Base-by-base conservation (phyloP, 1,140 invertebrate genomes). In the Acyrthosiphon pisum region DNA sequence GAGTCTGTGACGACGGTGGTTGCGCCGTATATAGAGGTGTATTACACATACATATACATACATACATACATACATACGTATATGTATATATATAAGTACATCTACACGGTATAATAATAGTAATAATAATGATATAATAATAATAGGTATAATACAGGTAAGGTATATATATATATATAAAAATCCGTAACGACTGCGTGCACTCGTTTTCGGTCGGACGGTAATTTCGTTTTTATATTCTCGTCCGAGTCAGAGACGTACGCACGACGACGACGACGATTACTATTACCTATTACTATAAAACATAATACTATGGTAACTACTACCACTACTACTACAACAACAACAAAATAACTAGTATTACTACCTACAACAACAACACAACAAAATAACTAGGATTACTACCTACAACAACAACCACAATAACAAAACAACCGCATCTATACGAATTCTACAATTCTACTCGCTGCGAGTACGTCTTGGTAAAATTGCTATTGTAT, bases 151-250 rank as follows among this genome's bases (percentile, higher is more conserved):
- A 30, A 50, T 89, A 89, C 46, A 56, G 20, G 9, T 53, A 56
- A 53, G 53, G n/a, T 87, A 56, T 53, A 89, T 76, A 89, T 60
- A 56, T 56, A 56, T 68, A 41, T 90, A 41, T 68, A 30, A 60
- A 60, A 90, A 90, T 90, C 89, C 53, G 53, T 68, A 90, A 90
- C 89, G 89, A 90, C 53, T 68, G 88, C 89, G 53, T 56, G 53
- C 53, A 37, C 20, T 60, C 23, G 37, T 60, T 44, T 30, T 30
- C 7, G 60, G 53, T 46, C 23, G 87, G 87, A 37, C 48, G 48
- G 35, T 68, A 30, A 90, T 90, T 90, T 90, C 26, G 37, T 60
- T 90, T 46, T 68, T 90, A 90, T 20, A 68, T n/a, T 30, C 50
- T 44, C 4, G 26, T 30, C 53, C 9, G 48, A n/a, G 46, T 35